These are phyloP conservation scores for Pelvicachromis taeniatus DNA, from an alignment of 2,113 vertebrate genomes.

Conservation along the genomic window DNA sequence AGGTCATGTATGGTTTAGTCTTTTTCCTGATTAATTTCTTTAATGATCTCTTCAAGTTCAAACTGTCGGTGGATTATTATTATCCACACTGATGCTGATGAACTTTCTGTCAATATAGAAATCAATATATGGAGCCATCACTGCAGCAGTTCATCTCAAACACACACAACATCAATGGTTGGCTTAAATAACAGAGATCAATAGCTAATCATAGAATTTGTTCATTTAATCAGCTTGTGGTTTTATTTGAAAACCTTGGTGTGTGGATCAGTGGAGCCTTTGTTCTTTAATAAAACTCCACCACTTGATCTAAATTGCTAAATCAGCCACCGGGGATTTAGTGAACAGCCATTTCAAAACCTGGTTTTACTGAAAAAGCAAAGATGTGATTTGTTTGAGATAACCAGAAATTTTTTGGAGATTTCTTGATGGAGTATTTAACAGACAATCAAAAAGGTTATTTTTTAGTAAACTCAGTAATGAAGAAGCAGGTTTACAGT, in stretches of 20 bases:
- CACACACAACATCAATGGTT: background rate
- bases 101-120: background rate
- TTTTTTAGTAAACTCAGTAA: background rate
- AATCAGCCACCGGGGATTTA: background rate
- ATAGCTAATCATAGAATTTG: background rate
- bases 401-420: background rate
- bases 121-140: background rate
- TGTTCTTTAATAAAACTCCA: background rate
- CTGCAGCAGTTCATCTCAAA: background rate
- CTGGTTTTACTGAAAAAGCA: background rate
- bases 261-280: background rate
- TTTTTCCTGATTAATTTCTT: background rate
- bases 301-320: background rate
- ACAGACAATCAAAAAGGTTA: background rate
- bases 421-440: background rate
- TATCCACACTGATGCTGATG: background rate
- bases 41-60: background rate
- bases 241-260: background rate
- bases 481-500: background rate
- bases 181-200: background rate
- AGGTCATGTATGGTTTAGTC: background rate
- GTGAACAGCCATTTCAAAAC: background rate
- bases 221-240: background rate
- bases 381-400: background rate
- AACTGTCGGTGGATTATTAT: background rate